These are phyloP conservation scores for Quiscalus mexicanus DNA, from an alignment of 2,113 vertebrate genomes.

Conservation along the genomic window DNA sequence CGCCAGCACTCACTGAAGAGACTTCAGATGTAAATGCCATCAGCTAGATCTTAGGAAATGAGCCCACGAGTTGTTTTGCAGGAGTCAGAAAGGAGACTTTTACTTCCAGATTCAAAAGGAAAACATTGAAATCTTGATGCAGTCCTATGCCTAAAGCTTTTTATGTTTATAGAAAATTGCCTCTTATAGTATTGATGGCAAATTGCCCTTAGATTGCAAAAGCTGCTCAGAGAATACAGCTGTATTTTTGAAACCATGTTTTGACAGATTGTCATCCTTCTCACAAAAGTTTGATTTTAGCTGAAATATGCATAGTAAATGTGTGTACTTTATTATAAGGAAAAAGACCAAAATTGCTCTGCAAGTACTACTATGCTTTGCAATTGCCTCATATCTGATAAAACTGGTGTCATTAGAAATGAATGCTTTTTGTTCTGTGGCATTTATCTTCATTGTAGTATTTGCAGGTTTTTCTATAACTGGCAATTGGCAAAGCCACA, in stretches of 20 bases:
- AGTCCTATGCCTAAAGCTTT: slow-evolving; percentile 16
- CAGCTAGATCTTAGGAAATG: not conserved
- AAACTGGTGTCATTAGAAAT: not conserved
- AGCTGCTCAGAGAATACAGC: not conserved
- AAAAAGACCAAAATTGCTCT: slow-evolving; percentile 14
- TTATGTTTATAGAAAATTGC: slow-evolving; percentile 54
- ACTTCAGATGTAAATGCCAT: not conserved
- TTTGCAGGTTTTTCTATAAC: not conserved
- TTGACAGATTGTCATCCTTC: slow-evolving; percentile 19
- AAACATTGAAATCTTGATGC: not conserved
- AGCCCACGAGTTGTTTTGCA: not conserved
- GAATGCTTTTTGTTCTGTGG: not conserved
- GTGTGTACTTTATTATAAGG: not conserved
- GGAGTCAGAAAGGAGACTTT: not conserved
- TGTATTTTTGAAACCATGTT: slow-evolving; percentile 12
- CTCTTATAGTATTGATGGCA: not conserved
- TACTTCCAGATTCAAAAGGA: not conserved
- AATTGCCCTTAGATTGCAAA: slow-evolving; percentile 35
- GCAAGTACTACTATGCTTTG: not conserved
- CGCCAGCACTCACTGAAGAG: not conserved
- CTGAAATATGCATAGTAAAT: slow-evolving; percentile 34
- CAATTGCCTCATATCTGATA: not conserved
- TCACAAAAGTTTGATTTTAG: slow-evolving; percentile 40
- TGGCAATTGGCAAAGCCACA: slow-evolving; percentile 2
- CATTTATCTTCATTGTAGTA: slow-evolving; percentile 10